Percentiles rank a stretch among this genome's conserved stretches.
phyloP scores from a whole-genome alignment of 2,888 invertebrate species.

The Chaetogeoica ovagalla region DNA sequence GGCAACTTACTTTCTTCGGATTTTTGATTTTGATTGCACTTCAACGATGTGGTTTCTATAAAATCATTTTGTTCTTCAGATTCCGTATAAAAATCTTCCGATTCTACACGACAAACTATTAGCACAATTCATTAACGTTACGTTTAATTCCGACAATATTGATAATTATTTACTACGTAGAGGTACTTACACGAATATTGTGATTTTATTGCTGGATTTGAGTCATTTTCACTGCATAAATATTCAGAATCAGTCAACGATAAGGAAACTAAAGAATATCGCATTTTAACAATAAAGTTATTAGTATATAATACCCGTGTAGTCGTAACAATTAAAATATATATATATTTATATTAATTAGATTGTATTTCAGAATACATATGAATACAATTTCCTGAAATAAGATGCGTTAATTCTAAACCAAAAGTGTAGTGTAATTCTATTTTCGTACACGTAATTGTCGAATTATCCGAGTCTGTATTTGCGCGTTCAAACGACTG shows the following conservation, averaged over 20 bases:
- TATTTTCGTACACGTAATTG: slow-evolving; percentile 24
- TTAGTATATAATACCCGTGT: background rate
- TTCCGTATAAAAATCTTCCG: slow-evolving; percentile 17
- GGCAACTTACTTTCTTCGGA: too few species aligned
- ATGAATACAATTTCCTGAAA: background rate
- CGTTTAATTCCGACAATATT: background rate
- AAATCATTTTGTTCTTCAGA: slow-evolving; percentile 17
- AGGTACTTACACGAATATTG: slow-evolving; percentile 19
- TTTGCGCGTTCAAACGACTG: slow-evolving; percentile 10
- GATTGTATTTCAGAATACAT: too few species aligned
- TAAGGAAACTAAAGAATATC: slow-evolving; percentile 26
- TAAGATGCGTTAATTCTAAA: too few species aligned
- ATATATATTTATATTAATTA: too few species aligned
- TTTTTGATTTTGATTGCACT: background rate
- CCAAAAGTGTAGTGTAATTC: too few species aligned
- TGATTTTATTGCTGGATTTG: slow-evolving; percentile 6
- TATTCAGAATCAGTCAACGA: slow-evolving; percentile 42
- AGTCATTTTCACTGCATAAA: slow-evolving; percentile 35
- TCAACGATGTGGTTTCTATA: background rate
- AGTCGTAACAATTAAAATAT: background rate
- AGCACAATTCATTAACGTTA: background rate
- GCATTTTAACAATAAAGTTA: background rate
- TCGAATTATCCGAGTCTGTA: slow-evolving; percentile 22
- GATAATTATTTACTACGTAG: too few species aligned
- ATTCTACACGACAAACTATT: slow-evolving; percentile 15